Evolutionary conservation across 2,888 invertebrate genomes (phyloP).

Genomic region (Bedellia somnulentella): DNA sequence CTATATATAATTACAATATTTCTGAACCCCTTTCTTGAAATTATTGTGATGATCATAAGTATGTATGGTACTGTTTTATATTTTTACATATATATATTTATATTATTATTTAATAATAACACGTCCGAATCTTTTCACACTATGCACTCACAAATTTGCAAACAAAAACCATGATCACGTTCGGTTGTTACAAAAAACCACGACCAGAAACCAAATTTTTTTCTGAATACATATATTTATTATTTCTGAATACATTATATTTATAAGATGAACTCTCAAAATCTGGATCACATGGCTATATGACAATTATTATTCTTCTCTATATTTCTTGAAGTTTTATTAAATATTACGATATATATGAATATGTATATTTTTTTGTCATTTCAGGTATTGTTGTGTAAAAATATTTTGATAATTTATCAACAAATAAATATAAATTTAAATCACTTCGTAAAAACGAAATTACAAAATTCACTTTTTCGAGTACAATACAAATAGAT

Average conservation of each 20-base stretch:
- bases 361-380: constrained; percentile 3
- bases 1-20: too few relatives aligned
- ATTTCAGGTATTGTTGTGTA: constrained; percentile 52
- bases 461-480: constrained; percentile 5
- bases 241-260: not conserved
- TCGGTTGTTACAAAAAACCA: too few relatives aligned
- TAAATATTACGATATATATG: constrained; percentile 3
- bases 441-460: constrained; percentile 48
- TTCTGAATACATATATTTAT: not conserved
- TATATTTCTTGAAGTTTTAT: constrained; percentile 1
- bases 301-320: constrained; percentile 1
- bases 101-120: too few relatives aligned
- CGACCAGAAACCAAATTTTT: not conserved
- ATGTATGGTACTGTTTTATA: too few relatives aligned
- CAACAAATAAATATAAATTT: constrained; percentile 50
- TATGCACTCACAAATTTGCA: too few relatives aligned
- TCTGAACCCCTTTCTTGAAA: too few relatives aligned
- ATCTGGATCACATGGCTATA: constrained; percentile 11
- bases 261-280: constrained; percentile 21
- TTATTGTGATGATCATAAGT: too few relatives aligned
- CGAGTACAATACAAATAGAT: constrained; percentile 1
- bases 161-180: too few relatives aligned
- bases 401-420: constrained; percentile 47
- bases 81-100: too few relatives aligned
- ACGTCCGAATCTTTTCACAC: too few relatives aligned